Evolutionary conservation across 2,113 vertebrate species (phyloP), one percentile per base, ranked within the genome.

Genomic region (Salvator merianae): DNA sequence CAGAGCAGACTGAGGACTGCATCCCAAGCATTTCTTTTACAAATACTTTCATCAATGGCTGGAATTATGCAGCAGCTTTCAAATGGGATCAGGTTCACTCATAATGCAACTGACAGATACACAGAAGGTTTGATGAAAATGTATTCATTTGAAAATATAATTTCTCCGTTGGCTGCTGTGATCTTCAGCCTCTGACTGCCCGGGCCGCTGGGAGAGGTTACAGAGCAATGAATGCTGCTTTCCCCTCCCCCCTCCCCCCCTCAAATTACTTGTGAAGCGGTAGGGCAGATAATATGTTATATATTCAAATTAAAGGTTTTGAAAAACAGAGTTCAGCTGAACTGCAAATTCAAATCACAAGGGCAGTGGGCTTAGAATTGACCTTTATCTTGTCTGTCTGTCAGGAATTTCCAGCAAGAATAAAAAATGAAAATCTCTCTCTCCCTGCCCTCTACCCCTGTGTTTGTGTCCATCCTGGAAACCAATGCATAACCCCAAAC

Each of bases 261-360:
- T 83, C 93, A 92, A 90, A 93, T 89, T 90, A 81, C 40, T 75
- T 79, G 70, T 47, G 88, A 94, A 90, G 85, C 87, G 90, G 89
- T 73, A 76, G 72, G 71, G 76, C 85, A 91, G 91, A 92, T 94
- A 92, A 91, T 93, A 88, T 65, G 86, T 93, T 95, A 91, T 89
- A 87, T 95, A 95, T 94, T 94, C 94, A 94, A 94, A 95, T 94
- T 86, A 96, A 91, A 93, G 90, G 63, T 81, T 93, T 93, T 93
- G 87, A 92, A 88, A 92, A 94, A 93, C 85, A 55, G 84, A 93
- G 88, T 87, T 91, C 87, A 92, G 94, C 87, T 86, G 94, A 93
- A 91, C 91, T 89, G 90, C 88, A 90, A 91, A 95, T 94, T 95
- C 91, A 91, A 93, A 95, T 89, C 87, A 86, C 85, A 65, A 87